Conservation (phyloP, 2,888 invertebrate species). For the Eupsilia transversa region DNA sequence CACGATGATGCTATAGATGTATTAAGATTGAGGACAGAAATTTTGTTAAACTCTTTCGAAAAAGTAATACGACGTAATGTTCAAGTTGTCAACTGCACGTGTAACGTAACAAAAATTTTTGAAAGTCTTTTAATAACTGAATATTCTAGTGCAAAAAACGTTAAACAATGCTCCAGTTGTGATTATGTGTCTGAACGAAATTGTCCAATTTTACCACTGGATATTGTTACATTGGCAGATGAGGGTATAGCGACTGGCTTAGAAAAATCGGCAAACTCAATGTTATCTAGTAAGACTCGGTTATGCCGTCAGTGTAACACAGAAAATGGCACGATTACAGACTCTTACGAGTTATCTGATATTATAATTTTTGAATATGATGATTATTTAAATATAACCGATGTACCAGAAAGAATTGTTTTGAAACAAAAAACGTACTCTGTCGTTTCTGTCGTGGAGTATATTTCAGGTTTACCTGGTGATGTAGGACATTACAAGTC, state of each 20-base stretch:
- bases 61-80: background rate
- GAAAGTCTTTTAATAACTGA: background rate
- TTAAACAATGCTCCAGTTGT: background rate
- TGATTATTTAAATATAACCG: conserved; percentile 7
- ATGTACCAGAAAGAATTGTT: conserved; percentile 1
- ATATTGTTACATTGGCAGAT: background rate
- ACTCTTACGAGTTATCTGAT: conserved; percentile 11
- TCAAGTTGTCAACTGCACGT: conserved; percentile 2
- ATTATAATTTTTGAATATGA: conserved; percentile 10
- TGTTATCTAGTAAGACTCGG: conserved; percentile 15
- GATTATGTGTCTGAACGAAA: conserved; percentile 2
- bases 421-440: too few species aligned
- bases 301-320: conserved; percentile 15
- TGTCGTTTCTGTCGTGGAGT: too few species aligned
- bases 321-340: conserved; percentile 11
- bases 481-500: conserved; percentile 7
- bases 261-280: conserved; percentile 25
- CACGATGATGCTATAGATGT: conserved; percentile 19
- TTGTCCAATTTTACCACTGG: conserved; percentile 2
- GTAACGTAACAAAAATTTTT: conserved; percentile 1
- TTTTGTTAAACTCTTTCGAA: conserved; percentile 8
- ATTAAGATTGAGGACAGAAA: conserved; percentile 12
- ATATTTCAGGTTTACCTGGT: background rate
- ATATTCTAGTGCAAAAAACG: background rate
- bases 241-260: background rate